Evolutionary conservation across 92 coral and sea anemone genomes (phyloP).

Genomic region (Actinernus sp.): DNA sequence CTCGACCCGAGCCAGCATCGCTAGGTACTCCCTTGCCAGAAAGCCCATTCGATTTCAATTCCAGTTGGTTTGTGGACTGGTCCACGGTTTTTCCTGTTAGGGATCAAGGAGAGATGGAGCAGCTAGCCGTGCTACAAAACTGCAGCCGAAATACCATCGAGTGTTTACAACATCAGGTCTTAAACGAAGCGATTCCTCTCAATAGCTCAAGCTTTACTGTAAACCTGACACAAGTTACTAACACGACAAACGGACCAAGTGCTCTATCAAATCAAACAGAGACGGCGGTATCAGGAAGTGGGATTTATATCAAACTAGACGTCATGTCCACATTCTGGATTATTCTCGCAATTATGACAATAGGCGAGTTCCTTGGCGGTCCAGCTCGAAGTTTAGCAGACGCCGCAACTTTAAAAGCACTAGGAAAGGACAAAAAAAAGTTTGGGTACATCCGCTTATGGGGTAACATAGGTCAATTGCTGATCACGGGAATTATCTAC

Average conservation of each 20-base stretch:
- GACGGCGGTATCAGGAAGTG: too few relatives aligned
- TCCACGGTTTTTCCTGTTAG: neutral
- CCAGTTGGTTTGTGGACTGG: constrained; percentile 5
- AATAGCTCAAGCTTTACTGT: too few relatives aligned
- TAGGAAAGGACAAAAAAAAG: constrained; percentile 58
- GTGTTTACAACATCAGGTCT: neutral
- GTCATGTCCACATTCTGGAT: constrained; percentile 41
- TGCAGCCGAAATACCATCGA: neutral
- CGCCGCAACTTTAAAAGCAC: constrained; percentile 62
- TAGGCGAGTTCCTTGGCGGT: constrained; percentile 75
- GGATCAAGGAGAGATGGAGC: neutral
- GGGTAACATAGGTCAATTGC: constrained; percentile 70
- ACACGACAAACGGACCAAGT: too few relatives aligned
- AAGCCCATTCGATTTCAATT: constrained; percentile 5
- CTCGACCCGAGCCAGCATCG: constrained; percentile 19
- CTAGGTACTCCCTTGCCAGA: neutral
- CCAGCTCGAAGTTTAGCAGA: constrained; percentile 77
- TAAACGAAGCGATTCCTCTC: constrained; percentile 1
- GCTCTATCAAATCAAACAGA: too few relatives aligned
- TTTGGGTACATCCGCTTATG: constrained; percentile 66
- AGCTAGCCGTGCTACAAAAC: too few relatives aligned
- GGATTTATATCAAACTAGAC: constrained; percentile 25
- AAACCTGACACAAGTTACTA: too few relatives aligned
- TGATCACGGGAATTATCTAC: constrained; percentile 38
- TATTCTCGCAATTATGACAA: constrained; percentile 42